Evolutionary conservation across 2,888 invertebrate genomes (phyloP).

Genomic region (Hyposoter didymator): DNA sequence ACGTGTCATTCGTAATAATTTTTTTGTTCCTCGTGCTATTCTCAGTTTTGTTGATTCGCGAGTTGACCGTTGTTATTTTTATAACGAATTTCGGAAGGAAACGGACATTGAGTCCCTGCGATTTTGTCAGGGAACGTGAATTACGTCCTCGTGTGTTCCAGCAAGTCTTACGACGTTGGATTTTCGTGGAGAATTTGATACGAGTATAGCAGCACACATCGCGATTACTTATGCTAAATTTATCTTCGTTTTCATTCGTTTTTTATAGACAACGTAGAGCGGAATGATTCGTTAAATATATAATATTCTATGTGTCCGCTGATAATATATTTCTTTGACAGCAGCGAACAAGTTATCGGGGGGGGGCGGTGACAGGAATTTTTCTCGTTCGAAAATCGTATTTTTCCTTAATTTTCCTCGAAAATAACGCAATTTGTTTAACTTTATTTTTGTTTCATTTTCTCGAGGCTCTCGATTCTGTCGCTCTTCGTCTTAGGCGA

Average conservation of each 20-base stretch:
- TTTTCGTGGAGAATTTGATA: constrained; percentile 79
- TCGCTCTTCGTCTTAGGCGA: constrained; percentile 38
- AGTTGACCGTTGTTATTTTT: constrained; percentile 22
- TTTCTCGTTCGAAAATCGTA: constrained; percentile 8
- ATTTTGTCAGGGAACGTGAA: background rate
- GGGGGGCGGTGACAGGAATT: constrained; percentile 28
- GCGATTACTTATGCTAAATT: constrained; percentile 79
- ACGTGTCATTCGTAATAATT: constrained; percentile 26
- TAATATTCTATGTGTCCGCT: constrained; percentile 63
- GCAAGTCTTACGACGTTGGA: constrained; percentile 76
- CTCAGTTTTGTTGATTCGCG: too few relatives aligned
- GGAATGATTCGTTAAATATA: constrained; percentile 83
- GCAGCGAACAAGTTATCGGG: constrained; percentile 58
- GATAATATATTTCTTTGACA: constrained; percentile 51
- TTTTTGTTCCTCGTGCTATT: too few relatives aligned
- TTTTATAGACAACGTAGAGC: constrained; percentile 81
- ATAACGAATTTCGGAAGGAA: background rate
- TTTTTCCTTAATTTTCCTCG: background rate
- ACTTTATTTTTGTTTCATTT: background rate
- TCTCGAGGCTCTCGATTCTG: constrained; percentile 40
- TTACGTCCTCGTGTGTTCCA: constrained; percentile 43
- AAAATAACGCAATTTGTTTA: constrained; percentile 25
- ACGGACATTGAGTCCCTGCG: background rate
- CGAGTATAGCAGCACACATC: constrained; percentile 79
- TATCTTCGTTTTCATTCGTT: constrained; percentile 66